Evolutionary conservation across 2,113 vertebrate genomes (phyloP).

Genomic region (Clarias magur): DNA sequence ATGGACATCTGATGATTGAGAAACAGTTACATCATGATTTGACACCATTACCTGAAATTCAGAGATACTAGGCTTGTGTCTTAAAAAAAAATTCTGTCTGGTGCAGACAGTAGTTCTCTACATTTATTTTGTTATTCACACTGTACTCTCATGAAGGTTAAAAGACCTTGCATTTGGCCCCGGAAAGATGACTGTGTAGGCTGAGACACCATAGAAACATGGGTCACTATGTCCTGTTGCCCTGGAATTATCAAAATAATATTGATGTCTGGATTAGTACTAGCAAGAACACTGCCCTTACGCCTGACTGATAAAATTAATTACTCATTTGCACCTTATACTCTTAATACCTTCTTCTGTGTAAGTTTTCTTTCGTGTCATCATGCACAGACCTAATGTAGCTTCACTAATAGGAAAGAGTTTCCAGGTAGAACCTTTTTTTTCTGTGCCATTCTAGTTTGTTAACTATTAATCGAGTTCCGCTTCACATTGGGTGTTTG

Average conservation of each 20-base stretch:
- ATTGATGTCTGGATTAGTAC: constrained; percentile 58
- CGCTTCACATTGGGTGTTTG: constrained; percentile 42
- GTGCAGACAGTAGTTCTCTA: not conserved
- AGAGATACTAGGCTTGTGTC: not conserved
- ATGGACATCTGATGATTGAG: constrained; percentile 49
- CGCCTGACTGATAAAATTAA: constrained; percentile 56
- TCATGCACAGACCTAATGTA: constrained; percentile 54
- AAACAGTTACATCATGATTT: not conserved
- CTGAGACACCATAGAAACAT: constrained; percentile 45
- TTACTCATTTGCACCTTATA: not conserved
- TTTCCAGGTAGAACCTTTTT: constrained; percentile 6
- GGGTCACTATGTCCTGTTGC: constrained; percentile 66
- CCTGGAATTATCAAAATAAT: constrained; percentile 68
- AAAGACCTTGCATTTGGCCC: constrained; percentile 31
- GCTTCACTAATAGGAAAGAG: constrained; percentile 65
- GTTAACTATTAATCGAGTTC: constrained; percentile 74
- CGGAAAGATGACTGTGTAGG: constrained; percentile 12
- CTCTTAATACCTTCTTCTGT: not conserved
- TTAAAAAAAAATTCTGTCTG: not conserved
- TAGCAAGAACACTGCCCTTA: constrained; percentile 11
- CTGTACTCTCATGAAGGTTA: constrained; percentile 29
- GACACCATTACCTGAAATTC: not conserved
- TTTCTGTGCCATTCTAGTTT: constrained; percentile 47
- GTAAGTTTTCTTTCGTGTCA: constrained; percentile 44
- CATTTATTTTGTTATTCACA: not conserved